Conservation (phyloP, 2,888 invertebrate species). For the Argynnis bischoffii region DNA sequence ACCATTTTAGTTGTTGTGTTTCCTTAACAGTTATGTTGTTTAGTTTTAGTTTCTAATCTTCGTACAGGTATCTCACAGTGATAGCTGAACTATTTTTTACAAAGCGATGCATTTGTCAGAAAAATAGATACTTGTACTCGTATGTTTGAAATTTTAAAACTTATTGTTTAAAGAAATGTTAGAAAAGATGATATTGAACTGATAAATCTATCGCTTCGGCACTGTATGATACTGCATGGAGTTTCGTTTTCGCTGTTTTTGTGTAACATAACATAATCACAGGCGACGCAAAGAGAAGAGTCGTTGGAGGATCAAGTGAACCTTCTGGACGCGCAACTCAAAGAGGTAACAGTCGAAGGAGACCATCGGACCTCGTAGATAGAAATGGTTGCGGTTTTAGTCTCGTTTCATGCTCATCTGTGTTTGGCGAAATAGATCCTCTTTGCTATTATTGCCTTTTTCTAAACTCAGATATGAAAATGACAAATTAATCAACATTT, state of each 20-base stretch:
- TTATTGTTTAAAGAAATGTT: not conserved
- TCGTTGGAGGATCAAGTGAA: slow-evolving; percentile 95
- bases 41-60: slow-evolving; percentile 35
- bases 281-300: slow-evolving; percentile 98
- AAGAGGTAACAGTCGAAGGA: slow-evolving; percentile 88
- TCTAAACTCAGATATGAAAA: not conserved
- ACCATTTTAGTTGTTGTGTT: slow-evolving; percentile 60
- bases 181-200: not conserved
- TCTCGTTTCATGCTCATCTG: slow-evolving; percentile 64
- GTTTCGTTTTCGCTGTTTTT: slow-evolving; percentile 67
- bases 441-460: slow-evolving; percentile 17
- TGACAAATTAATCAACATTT: not conserved
- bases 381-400: slow-evolving; percentile 74
- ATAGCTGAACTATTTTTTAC: slow-evolving; percentile 36
- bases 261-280: slow-evolving; percentile 77
- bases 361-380: slow-evolving; percentile 56
- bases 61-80: slow-evolving; percentile 52
- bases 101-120: slow-evolving; percentile 1
- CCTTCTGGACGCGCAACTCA: slow-evolving; percentile 93
- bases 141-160: not conserved
- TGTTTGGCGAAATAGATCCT: slow-evolving; percentile 50
- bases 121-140: not conserved
- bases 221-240: slow-evolving; percentile 65
- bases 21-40: slow-evolving; percentile 45
- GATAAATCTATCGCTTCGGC: slow-evolving; percentile 24